A percentile compares a stretch with the other conserved stretches of the same genome.
These are phyloP conservation scores for Drusus annulatus DNA, from an alignment of 1,140 invertebrate genomes.

Conservation along the genomic window DNA sequence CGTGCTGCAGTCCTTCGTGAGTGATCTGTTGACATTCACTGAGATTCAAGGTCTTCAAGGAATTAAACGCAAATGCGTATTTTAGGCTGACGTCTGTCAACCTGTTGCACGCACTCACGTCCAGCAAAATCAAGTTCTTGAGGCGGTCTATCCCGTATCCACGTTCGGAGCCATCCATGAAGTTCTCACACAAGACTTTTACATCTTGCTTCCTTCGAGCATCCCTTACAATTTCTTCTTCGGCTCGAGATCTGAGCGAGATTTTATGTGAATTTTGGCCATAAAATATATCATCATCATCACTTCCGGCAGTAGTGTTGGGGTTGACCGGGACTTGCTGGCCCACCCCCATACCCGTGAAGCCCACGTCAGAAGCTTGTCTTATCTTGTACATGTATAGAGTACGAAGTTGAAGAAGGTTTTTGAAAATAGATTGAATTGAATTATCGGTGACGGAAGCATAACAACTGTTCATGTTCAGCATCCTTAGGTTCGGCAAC, in stretches of 20 bases:
- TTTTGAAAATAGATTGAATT: conserved; percentile 76
- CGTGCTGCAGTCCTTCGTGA: conserved; percentile 74
- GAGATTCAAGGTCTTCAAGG: conserved; percentile 75
- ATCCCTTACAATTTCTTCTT: conserved; percentile 78
- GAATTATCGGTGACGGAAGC: conserved; percentile 78
- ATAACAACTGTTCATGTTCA: conserved; percentile 80
- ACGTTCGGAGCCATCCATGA: conserved; percentile 66
- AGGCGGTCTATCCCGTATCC: conserved; percentile 74
- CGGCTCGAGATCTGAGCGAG: conserved; percentile 75
- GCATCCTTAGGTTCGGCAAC: conserved; percentile 72
- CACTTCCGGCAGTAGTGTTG: conserved; percentile 12
- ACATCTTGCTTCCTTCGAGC: conserved; percentile 76
- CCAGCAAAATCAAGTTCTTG: conserved; percentile 73
- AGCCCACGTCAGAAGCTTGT: conserved; percentile 78
- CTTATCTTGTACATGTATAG: conserved; percentile 78
- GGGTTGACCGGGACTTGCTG: conserved; percentile 55
- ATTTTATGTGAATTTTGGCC: conserved; percentile 66
- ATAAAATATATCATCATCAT: conserved; percentile 5
- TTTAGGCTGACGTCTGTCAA: conserved; percentile 81
- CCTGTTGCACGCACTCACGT: conserved; percentile 78
- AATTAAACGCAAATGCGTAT: conserved; percentile 77
- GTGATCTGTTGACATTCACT: conserved; percentile 80
- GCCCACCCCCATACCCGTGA: conserved; percentile 75
- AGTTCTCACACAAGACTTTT: conserved; percentile 74
- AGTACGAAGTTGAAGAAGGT: conserved; percentile 73